These are phyloP conservation scores for Indicator maculatus DNA, from an alignment of 2,113 vertebrate genomes.

Conservation along the genomic window DNA sequence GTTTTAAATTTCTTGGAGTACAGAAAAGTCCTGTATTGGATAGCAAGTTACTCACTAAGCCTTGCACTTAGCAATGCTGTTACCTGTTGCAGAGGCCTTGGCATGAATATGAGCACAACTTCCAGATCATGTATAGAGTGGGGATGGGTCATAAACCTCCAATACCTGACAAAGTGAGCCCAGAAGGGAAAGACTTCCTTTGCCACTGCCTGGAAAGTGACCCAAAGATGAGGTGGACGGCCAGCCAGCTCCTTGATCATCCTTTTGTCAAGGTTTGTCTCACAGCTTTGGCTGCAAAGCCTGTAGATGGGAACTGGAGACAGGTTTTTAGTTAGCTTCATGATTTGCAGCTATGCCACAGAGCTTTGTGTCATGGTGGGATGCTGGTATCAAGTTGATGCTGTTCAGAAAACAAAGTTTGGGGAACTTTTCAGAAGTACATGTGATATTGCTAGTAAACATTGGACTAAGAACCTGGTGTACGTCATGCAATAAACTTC, in stretches of 20 bases:
- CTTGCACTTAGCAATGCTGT: neutral
- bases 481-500: neutral
- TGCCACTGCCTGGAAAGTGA: constrained; percentile 96
- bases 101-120: constrained; percentile 99
- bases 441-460: neutral
- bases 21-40: neutral
- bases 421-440: neutral
- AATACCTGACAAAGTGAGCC: constrained; percentile 94
- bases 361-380: neutral
- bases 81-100: constrained; percentile 87
- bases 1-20: neutral
- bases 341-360: neutral
- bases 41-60: neutral
- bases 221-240: constrained; percentile 93
- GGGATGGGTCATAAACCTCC: constrained; percentile 99
- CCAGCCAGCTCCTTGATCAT: constrained; percentile 96
- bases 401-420: neutral
- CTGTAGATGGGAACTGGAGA: neutral
- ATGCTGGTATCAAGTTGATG: neutral
- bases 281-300: neutral
- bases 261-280: constrained; percentile 93
- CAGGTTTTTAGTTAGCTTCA: neutral
- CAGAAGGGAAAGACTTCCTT: constrained; percentile 96
- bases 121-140: constrained; percentile 99
- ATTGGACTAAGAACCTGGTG: neutral